phyloP scores from a whole-genome alignment of 2,888 invertebrate species.

The Cephus spinipes region DNA sequence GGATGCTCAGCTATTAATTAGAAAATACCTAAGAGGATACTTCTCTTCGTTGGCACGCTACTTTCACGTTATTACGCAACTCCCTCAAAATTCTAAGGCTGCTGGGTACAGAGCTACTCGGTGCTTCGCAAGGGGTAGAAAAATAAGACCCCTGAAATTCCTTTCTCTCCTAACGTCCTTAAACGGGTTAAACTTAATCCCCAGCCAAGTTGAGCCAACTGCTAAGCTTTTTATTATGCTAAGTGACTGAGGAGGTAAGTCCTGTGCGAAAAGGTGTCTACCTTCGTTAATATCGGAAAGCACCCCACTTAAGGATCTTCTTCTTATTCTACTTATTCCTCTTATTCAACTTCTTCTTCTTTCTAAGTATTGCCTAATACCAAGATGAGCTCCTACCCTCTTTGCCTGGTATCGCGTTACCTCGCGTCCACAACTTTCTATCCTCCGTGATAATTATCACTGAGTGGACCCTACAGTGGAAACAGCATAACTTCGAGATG shows the following conservation, averaged over 20 bases:
- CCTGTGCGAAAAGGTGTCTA: neutral
- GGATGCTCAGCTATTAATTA: conserved; percentile 49
- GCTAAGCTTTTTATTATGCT: conserved; percentile 51
- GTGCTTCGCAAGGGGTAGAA: conserved; percentile 43
- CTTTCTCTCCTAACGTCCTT: conserved; percentile 40
- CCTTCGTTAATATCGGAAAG: conserved; percentile 2
- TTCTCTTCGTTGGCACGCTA: neutral
- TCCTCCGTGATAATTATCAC: neutral
- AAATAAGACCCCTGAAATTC: conserved; percentile 52
- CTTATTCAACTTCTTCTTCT: neutral
- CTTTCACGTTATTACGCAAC: neutral
- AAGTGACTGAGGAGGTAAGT: conserved; percentile 8
- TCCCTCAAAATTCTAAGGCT: neutral
- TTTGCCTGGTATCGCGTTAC: neutral
- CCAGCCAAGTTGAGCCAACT: conserved; percentile 49
- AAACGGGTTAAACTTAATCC: conserved; percentile 53
- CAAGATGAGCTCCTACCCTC: neutral
- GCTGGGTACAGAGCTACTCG: conserved; percentile 2
- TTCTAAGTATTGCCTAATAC: neutral
- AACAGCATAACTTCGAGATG: neutral
- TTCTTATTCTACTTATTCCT: neutral
- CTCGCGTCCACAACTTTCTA: neutral
- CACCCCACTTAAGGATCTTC: neutral
- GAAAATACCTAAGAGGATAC: conserved; percentile 46
- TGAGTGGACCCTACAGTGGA: neutral